A percentile compares a stretch with the other conserved stretches of the same genome.
These are phyloP conservation scores for Drosophila rhopaloa DNA, from an alignment of 1,140 invertebrate species.

Conservation along the genomic window DNA sequence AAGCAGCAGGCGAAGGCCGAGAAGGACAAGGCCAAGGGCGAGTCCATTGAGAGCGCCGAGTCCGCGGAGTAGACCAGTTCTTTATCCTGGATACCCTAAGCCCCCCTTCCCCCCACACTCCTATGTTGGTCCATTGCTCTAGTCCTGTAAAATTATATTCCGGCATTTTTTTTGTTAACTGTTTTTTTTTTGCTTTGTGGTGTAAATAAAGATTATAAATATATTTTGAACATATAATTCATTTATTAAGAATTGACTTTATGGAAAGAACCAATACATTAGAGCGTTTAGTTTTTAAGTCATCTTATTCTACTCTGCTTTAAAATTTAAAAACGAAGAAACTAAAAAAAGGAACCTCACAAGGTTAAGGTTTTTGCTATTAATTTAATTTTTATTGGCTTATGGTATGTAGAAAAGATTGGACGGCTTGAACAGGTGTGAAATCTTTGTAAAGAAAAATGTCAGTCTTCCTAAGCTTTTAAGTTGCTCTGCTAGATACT, in stretches of 20 bases:
- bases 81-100: neutral
- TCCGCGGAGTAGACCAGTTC: slow-evolving; percentile 35
- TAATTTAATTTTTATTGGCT: slow-evolving; percentile 2
- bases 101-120: no score
- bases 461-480: neutral
- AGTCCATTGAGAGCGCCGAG: slow-evolving; percentile 58
- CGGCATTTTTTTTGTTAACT: slow-evolving; percentile 19
- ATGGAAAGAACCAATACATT: neutral
- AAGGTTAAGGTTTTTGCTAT: neutral
- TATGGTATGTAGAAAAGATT: slow-evolving; percentile 4
- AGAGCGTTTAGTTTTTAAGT: no score
- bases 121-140: slow-evolving; percentile 46
- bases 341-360: neutral
- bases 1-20: slow-evolving; percentile 68
- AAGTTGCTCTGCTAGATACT: neutral
- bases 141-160: slow-evolving; percentile 47
- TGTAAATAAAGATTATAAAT: slow-evolving; percentile 26
- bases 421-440: slow-evolving; percentile 20
- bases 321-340: no score
- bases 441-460: neutral
- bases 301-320: no score
- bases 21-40: slow-evolving; percentile 44
- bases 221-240: neutral
- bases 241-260: neutral
- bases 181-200: slow-evolving; percentile 31